Conservation (phyloP, 1,140 invertebrate species). For the Megathymus violae region DNA sequence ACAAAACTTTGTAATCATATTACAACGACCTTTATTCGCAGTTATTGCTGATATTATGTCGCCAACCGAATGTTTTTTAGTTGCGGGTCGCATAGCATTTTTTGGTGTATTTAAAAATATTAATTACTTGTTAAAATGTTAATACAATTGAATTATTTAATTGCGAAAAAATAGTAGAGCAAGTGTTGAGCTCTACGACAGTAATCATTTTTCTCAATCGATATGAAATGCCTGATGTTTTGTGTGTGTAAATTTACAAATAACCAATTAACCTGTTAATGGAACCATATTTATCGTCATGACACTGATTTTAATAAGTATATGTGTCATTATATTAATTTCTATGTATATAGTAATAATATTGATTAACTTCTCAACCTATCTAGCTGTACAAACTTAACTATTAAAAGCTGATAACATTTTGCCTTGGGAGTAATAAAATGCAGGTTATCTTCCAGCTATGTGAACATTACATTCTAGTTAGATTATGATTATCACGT, state of each 20-base stretch:
- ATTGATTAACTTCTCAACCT: not conserved
- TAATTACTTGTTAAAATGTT: no score
- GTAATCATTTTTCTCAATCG: not conserved
- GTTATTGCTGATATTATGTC: conserved; percentile 43
- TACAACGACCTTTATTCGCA: conserved; percentile 47
- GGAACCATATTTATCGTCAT: not conserved
- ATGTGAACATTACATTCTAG: not conserved
- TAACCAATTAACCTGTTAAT: conserved; percentile 1
- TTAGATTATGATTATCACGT: not conserved
- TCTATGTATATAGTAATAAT: not conserved
- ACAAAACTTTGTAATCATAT: conserved; percentile 36
- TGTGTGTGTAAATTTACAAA: not conserved
- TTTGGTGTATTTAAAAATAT: not conserved
- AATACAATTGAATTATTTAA: no score
- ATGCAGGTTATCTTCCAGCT: not conserved
- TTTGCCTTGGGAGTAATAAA: not conserved
- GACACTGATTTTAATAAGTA: not conserved
- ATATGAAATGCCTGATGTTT: not conserved
- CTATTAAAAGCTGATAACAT: not conserved
- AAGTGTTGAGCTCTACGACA: no score
- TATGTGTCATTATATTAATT: not conserved
- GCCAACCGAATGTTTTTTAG: conserved; percentile 55
- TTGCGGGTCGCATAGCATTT: not conserved
- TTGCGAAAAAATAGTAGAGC: no score
- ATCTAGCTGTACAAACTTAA: not conserved